phyloP scores from a whole-genome alignment of 2,113 vertebrate genomes.

The Perccottus glenii region DNA sequence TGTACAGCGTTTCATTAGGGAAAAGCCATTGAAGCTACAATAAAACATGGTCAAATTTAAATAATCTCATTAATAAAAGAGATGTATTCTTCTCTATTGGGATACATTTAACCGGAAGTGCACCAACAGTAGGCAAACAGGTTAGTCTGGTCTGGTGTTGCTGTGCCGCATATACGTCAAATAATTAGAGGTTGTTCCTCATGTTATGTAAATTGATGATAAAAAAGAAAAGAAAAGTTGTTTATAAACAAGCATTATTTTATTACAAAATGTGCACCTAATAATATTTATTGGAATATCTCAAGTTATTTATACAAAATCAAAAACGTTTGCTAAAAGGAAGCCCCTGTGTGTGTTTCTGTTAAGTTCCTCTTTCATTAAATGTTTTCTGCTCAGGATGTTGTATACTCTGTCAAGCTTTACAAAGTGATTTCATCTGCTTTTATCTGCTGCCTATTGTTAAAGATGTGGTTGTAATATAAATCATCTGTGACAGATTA shows the following conservation, averaged over 20 bases:
- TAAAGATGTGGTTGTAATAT: conserved; percentile 37
- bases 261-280: too few species aligned
- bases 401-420: conserved; percentile 2
- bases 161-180: not conserved
- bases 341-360: too few species aligned
- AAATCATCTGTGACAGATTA: conserved; percentile 47
- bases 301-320: too few species aligned
- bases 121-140: conserved; percentile 9
- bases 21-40: conserved; percentile 8
- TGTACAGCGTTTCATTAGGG: conserved; percentile 14
- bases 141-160: conserved; percentile 15
- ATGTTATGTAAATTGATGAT: too few species aligned
- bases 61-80: not conserved
- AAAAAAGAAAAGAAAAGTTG: not conserved
- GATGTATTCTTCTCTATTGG: conserved; percentile 3
- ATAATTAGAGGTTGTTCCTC: not conserved
- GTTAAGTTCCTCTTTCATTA: conserved; percentile 2
- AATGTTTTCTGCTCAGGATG: not conserved
- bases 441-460: conserved; percentile 21
- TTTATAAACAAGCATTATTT: not conserved
- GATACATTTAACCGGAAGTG: not conserved
- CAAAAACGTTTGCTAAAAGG: too few species aligned
- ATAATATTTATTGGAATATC: too few species aligned
- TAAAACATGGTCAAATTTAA: conserved; percentile 8
- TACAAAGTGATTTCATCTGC: conserved; percentile 26